Percentiles rank a stretch among this genome's conserved stretches.
Conservation (phyloP, 1,140 invertebrate genomes). For the Lycorma delicatula region DNA sequence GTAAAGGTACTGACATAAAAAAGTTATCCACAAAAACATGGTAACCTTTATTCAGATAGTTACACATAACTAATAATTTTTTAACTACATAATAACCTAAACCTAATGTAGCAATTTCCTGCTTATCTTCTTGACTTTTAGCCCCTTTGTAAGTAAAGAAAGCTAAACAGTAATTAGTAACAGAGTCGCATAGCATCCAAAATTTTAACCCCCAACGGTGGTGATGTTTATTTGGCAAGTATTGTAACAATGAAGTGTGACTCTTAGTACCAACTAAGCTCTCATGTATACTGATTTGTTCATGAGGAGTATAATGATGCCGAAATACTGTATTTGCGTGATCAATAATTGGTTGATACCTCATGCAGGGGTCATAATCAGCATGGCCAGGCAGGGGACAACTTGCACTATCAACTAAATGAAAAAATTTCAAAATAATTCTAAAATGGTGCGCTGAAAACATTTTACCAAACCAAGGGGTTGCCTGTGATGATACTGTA, state of each 20-base stretch:
- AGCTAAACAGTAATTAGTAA: constrained; percentile 26
- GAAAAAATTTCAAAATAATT: too few species aligned
- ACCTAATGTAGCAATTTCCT: too few species aligned
- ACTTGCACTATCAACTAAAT: too few species aligned
- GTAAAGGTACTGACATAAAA: not conserved
- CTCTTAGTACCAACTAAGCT: constrained; percentile 25
- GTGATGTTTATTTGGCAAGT: constrained; percentile 30
- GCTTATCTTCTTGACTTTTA: constrained; percentile 23
- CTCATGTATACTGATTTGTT: constrained; percentile 28
- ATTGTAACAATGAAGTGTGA: constrained; percentile 24
- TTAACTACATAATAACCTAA: constrained; percentile 23
- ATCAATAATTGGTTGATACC: constrained; percentile 27
- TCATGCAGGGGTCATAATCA: constrained; percentile 23
- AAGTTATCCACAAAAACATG: constrained; percentile 25
- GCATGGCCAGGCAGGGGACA: not conserved
- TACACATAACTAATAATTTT: constrained; percentile 27
- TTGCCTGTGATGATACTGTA: too few species aligned
- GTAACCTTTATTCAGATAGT: constrained; percentile 29
- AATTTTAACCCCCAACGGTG: constrained; percentile 28
- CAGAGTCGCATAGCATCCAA: constrained; percentile 27
- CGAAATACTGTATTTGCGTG: constrained; percentile 28
- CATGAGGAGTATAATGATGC: constrained; percentile 25
- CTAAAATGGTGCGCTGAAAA: too few species aligned
- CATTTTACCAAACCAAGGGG: too few species aligned
- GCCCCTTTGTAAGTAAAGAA: constrained; percentile 23